Evolutionary conservation across 2,888 invertebrate genomes (phyloP).

Genomic region (Tipula lateralis): DNA sequence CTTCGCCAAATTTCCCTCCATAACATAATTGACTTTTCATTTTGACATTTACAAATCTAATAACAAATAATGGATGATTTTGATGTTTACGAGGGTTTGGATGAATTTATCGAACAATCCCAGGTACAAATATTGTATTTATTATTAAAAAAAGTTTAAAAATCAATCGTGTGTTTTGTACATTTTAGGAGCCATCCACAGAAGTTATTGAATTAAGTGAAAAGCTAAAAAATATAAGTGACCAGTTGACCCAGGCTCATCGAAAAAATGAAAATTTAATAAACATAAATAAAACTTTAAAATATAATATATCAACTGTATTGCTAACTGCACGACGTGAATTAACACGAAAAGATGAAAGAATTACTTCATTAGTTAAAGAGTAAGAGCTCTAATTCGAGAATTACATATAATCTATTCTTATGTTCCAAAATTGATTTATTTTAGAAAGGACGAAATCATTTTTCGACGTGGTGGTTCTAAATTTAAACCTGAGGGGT

Average conservation of each 20-base stretch:
- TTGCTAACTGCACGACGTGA: constrained; percentile 44
- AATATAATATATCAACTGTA: constrained; percentile 42
- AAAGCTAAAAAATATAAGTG: not conserved
- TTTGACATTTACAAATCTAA: not conserved
- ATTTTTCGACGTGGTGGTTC: not conserved
- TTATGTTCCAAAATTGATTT: not conserved
- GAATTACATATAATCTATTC: not conserved
- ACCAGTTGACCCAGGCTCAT: not conserved
- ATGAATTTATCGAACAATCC: constrained; percentile 38
- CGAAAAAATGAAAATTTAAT: not conserved
- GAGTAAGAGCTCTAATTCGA: constrained; percentile 40
- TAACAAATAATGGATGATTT: constrained; percentile 36
- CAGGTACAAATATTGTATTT: not conserved
- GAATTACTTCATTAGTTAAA: constrained; percentile 41
- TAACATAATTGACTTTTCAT: not conserved
- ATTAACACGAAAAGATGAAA: constrained; percentile 42
- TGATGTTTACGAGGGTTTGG: constrained; percentile 45
- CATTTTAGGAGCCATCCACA: not conserved
- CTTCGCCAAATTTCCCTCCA: not conserved
- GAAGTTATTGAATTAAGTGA: not conserved
- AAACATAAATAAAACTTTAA: not conserved
- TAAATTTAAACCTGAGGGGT: not conserved
- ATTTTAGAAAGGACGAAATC: not conserved
- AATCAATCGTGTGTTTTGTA: no score
- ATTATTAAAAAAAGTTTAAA: no score